Evolutionary conservation across 2,797 vertebrate genomes (phyloP), one percentile per base, ranked within the genome.

Genomic region (Sebastes dallii): DNA sequence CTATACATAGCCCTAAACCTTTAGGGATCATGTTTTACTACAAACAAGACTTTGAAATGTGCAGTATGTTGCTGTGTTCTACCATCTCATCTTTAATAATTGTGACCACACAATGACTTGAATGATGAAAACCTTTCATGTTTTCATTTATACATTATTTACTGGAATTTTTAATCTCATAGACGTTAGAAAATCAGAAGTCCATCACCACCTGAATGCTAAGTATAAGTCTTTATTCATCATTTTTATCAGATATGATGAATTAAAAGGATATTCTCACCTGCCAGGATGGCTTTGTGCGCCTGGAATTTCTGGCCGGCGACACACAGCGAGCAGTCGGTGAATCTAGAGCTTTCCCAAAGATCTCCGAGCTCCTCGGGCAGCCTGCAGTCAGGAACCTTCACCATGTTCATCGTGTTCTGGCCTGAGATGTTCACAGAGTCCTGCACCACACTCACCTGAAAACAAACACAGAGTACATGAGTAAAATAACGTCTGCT

Each of bases 401-500:
- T 98, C 86, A 97, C 96, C 96, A 95, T 97, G 90, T 97, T 97
- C 96, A 96, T 97, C 1, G 96, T 96, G 90, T 97, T 98, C 94
- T 97, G 97, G 7, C 97, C 97, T 0, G 97, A 98, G 93, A 98
- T 96, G 80, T 98, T 97, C 72, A 98, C 97, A 0, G 97, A 98
- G 92, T 98, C 97, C 91, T 98, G 97, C 8, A 98, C 97, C 91
- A 98, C 96, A 25, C 96, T 98, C 90, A 98, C 97, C 97, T 98
- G 59, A 46, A 81, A 82, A 72, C 62, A 84, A 36, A 72, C 50
- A 72, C 10, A 25, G 18, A 67, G 16, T 7, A 46, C 66, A 60
- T 4, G 36, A 10, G 5, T 25, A n/a, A 8, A 27, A 56, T 5
- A 46, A 46, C 42, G 1, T 46, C 6, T 25, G 16, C 18, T 16